Evolutionary conservation across 2,797 vertebrate species (phyloP).

Genomic region (Geotrypetes seraphini): DNA sequence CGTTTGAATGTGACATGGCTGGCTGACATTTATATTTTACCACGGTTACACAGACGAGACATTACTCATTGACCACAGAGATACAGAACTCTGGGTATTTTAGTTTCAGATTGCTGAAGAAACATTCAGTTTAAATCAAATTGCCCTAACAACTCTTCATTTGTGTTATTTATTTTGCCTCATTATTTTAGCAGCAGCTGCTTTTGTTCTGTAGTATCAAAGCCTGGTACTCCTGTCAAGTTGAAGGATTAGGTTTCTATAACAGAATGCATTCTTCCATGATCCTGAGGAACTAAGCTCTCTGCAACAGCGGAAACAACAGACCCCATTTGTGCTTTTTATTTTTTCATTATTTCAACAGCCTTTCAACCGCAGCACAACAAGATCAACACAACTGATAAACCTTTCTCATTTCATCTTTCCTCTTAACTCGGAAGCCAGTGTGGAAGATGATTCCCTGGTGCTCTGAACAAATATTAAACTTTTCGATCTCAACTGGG

Average conservation of each 20-base stretch:
- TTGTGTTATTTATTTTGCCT: too few relatives aligned
- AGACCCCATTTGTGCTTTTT: too few relatives aligned
- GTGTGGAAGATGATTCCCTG: constrained; percentile 23
- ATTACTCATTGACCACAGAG: constrained; percentile 11
- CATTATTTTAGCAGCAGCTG: too few relatives aligned
- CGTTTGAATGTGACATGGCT: constrained; percentile 7
- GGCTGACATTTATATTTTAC: constrained; percentile 3
- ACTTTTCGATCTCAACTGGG: constrained; percentile 9
- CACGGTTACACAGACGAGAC: constrained; percentile 13
- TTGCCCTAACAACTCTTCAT: constrained; percentile 6
- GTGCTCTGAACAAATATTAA: constrained; percentile 5
- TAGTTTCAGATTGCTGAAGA: constrained; percentile 3
- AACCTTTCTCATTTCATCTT: constrained; percentile 31
- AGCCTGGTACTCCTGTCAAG: constrained; percentile 13
- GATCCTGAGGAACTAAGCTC: constrained; percentile 25
- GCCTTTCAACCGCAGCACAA: constrained; percentile 30
- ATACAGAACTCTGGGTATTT: constrained; percentile 17
- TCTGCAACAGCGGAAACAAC: too few relatives aligned
- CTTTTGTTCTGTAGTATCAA: not conserved
- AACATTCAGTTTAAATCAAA: constrained; percentile 10
- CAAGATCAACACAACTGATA: constrained; percentile 31
- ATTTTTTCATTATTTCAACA: constrained; percentile 29
- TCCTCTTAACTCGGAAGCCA: constrained; percentile 27
- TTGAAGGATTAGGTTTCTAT: constrained; percentile 24
- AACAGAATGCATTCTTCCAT: constrained; percentile 33